A percentile compares a stretch with the other conserved stretches of the same genome.
Conservation (phyloP, 2,888 invertebrate genomes). For the Drosophila quinaria region DNA sequence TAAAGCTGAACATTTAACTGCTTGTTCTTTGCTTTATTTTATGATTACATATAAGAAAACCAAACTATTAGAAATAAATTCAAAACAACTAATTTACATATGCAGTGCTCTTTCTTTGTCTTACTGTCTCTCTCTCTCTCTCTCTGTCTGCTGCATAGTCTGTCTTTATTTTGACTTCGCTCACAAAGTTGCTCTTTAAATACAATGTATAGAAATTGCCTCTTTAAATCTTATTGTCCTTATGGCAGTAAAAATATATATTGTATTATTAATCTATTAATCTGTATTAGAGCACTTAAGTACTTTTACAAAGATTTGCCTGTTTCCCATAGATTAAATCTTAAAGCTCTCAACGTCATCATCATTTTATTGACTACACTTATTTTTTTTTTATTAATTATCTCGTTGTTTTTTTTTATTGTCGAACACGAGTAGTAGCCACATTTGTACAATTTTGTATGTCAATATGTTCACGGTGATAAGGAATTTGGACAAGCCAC, state of each 20-base stretch:
- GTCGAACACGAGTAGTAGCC: slow-evolving; percentile 43
- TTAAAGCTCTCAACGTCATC: not conserved
- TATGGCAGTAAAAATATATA: not conserved
- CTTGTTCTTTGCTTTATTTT: not conserved
- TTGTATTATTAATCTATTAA: not conserved
- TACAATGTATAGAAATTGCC: no score
- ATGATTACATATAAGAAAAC: not conserved
- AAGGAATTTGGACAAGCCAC: slow-evolving; percentile 30
- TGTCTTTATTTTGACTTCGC: no score
- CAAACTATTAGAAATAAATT: not conserved
- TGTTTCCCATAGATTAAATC: not conserved
- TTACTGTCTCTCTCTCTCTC: not conserved
- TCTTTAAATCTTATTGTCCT: not conserved
- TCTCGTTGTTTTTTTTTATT: slow-evolving; percentile 12
- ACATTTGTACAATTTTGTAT: slow-evolving; percentile 20
- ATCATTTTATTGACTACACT: slow-evolving; percentile 28
- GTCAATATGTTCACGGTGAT: slow-evolving; percentile 32
- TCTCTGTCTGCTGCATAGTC: not conserved
- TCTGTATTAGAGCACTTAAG: not conserved
- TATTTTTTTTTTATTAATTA: slow-evolving; percentile 16
- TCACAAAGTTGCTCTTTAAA: no score
- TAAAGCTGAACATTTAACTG: not conserved
- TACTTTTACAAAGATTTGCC: not conserved
- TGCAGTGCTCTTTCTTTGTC: not conserved
- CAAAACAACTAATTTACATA: not conserved